Evolutionary conservation across 2,888 invertebrate genomes (phyloP), one percentile per base, ranked within the genome.

Genomic region (Trimorus sp.): DNA sequence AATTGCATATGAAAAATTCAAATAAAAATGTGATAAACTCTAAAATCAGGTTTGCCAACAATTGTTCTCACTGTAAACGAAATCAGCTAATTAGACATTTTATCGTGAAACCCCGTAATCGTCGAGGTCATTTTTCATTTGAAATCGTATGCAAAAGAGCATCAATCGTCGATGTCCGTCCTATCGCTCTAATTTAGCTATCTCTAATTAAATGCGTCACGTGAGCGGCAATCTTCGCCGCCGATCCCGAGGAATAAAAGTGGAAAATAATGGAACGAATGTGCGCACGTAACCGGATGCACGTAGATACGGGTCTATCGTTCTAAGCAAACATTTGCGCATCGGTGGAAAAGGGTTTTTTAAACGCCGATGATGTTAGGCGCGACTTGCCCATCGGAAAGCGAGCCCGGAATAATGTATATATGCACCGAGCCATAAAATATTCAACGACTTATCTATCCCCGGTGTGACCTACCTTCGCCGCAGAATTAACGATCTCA

Each of bases 401-500:
- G 70, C 73, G 60, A 73, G 60, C 71, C 53, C 59, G 74, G 63
- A 79, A 79, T 79, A 74, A 79, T 69, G 74, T 71, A 65, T 78
- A 53, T 71, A 66, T 73, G 71, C 71, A 79, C 66, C 77, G 58
- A 79, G 66, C 54, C 78, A 71, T 79, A 79, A 79, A 79, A 79
- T 73, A 79, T 66, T 73, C 71, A 79, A 71, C 71, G 78, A 79
- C 66, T 79, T 79, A 79, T 79, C 78, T 79, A 79, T 79, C 79
- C 65, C 56, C 48, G 48, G 49, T 68, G 75, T 78, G 78, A 78
- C 77, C 82, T 78, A 82, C 84, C 79, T 83, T 85, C 80, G 79
- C 85, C 83, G 83, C 84, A 87, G 88, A 88, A 88, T 88, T 88
- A 88, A 88, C 87, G 87, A 88, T 87, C 86, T 83, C 79, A 83